Evolutionary conservation across 2,113 vertebrate genomes (phyloP).

Genomic region (Grantiella picta): DNA sequence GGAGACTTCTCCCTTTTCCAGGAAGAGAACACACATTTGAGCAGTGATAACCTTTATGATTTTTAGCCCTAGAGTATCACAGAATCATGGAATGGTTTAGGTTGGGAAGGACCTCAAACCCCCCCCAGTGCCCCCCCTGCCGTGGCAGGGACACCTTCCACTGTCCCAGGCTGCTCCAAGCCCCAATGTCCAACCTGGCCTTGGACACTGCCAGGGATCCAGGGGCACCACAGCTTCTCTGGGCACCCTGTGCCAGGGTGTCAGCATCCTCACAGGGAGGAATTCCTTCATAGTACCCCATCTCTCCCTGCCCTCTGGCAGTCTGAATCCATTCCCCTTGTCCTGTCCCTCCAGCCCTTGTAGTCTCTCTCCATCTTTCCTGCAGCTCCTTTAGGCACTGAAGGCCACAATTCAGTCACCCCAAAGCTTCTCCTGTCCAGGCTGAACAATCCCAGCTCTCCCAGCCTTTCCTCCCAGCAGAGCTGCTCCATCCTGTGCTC

Average conservation of each 20-base stretch:
- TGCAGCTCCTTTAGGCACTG: neutral
- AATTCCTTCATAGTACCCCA: neutral
- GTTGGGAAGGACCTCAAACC: neutral
- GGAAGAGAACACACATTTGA: neutral
- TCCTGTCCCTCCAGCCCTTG: neutral
- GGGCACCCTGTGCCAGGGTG: neutral
- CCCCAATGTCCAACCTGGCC: neutral
- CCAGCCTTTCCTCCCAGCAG: neutral
- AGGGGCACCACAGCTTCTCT: neutral
- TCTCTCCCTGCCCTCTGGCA: rapidly evolving
- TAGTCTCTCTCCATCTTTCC: neutral
- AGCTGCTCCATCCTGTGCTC: neutral
- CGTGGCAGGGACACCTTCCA: rapidly evolving
- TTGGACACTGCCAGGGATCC: neutral
- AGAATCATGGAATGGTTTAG: neutral
- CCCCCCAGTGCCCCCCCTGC: rapidly evolving
- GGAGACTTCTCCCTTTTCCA: neutral
- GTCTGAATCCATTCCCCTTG: neutral
- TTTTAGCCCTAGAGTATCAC: neutral
- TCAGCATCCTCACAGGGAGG: rapidly evolving
- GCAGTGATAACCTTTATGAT: neutral
- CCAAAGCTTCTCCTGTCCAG: neutral
- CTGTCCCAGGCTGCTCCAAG: rapidly evolving
- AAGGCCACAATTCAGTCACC: neutral
- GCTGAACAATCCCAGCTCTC: neutral